Evolutionary conservation across 1,140 invertebrate genomes (phyloP), one percentile per base, ranked within the genome.

Genomic region (Parapsyche elsis): DNA sequence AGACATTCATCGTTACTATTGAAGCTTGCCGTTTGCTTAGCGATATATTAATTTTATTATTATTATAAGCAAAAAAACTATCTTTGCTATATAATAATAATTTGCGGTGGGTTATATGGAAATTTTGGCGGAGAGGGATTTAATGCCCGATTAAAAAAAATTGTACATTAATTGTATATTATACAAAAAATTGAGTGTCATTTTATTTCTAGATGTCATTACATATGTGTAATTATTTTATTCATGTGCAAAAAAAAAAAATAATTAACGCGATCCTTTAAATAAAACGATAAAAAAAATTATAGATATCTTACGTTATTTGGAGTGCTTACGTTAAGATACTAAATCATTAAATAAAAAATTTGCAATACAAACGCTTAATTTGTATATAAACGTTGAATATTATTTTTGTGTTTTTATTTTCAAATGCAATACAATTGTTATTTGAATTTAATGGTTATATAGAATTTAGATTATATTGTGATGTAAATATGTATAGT

Each of bases 121-220:
- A 83, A 81, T 83, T 78, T 83, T 83, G 82, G 82, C 82, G 82
- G 82, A 83, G 82, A 83, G 82, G 82, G 82, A 83, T 83, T 83
- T 38, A 46, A 78, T 83, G 82, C 80, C 82, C 82, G 70, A 76
- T 24, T 75, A 81, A 38, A 38, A 38, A 38, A 38, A 79, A 81
- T 79, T 83, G 77, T 78, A 78, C 61, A 78, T 71, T 78, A 78
- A 44, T 9, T 67, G 38, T 78, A 77, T 83, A 83, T 77, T 67
- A 82, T 76, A 81, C 24, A 26, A n/a, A 38, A 38, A 38, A 21
- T 10, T 59, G 24, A 45, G 10, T 75, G 73, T 75, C 0, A n/a
- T 59, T 67, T 67, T 67, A 23, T 67, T 67, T 67, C 10, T 53
- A 53, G 49, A 53, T 53, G 49, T 53, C 49, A 53, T 38, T 38